Conservation (phyloP, 1,140 invertebrate species). For the Scylla paramamosain region DNA sequence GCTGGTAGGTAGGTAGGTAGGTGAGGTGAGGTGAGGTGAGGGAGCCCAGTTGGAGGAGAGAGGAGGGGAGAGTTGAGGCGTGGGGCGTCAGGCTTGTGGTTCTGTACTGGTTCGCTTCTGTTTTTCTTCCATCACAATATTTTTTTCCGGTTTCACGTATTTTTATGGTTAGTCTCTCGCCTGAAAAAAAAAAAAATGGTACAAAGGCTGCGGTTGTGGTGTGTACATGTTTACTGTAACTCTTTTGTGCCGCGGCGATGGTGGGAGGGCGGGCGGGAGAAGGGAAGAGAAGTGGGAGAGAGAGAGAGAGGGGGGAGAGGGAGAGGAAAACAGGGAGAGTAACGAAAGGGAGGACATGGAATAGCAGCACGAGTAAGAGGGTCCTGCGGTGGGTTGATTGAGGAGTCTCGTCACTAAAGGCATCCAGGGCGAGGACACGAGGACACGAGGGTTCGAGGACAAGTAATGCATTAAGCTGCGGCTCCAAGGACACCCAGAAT, state of each 20-base stretch:
- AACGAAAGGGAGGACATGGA: not conserved
- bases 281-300: not conserved
- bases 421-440: not conserved
- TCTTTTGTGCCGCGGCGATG: not conserved
- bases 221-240: slow-evolving; percentile 11
- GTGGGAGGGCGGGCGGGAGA: not conserved
- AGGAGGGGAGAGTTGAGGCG: not conserved
- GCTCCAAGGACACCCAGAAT: too few species aligned
- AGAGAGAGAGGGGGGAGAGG: not conserved
- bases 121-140: slow-evolving; percentile 15
- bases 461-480: too few species aligned
- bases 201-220: not conserved
- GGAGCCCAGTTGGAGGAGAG: too few species aligned
- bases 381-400: not conserved
- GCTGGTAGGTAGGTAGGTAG: too few species aligned
- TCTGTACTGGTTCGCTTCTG: not conserved
- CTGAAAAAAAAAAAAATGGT: not conserved
- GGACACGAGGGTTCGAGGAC: not conserved
- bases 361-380: not conserved
- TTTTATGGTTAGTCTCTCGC: slow-evolving; percentile 22
- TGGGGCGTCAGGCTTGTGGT: not conserved
- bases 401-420: not conserved
- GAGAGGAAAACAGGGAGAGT: not conserved
- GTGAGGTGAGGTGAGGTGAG: not conserved
- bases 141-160: slow-evolving; percentile 22